These are phyloP conservation scores for Solea senegalensis DNA, from an alignment of 2,113 vertebrate species.

Conservation along the genomic window DNA sequence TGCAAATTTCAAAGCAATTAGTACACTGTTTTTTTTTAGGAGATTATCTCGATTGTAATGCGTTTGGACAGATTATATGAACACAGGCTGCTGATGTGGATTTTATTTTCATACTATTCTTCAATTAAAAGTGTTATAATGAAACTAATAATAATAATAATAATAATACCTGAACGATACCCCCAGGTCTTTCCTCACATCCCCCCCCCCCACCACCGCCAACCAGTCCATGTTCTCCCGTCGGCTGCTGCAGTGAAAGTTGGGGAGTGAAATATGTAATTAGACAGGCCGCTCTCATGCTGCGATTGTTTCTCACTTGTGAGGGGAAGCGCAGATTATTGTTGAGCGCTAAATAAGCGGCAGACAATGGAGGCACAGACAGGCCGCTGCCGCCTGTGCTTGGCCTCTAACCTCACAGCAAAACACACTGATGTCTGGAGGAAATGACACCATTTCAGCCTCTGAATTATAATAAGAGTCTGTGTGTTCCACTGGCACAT, in stretches of 20 bases:
- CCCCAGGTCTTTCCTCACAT: slow-evolving; percentile 19
- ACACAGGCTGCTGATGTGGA: background rate
- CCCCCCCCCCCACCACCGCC: background rate
- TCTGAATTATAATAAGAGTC: slow-evolving; percentile 61
- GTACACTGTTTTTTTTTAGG: background rate
- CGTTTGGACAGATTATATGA: background rate
- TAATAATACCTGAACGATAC: slow-evolving; percentile 4
- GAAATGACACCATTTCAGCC: slow-evolving; percentile 68
- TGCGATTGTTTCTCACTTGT: slow-evolving; percentile 69
- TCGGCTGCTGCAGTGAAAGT: slow-evolving; percentile 51
- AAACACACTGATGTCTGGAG: slow-evolving; percentile 54
- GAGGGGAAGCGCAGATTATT: slow-evolving; percentile 68
- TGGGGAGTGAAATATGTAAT: slow-evolving; percentile 69
- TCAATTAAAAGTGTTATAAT: background rate
- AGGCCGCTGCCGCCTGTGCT: slow-evolving; percentile 63
- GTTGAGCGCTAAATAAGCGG: slow-evolving; percentile 64
- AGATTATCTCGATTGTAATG: slow-evolving; percentile 2
- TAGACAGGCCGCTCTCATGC: slow-evolving; percentile 63
- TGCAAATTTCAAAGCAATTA: slow-evolving; percentile 18
- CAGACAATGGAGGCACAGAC: slow-evolving; percentile 71
- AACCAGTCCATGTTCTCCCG: slow-evolving; percentile 35
- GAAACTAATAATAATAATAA: background rate
- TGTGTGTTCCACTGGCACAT: slow-evolving; percentile 18
- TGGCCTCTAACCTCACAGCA: slow-evolving; percentile 73
- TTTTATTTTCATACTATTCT: background rate